Evolutionary conservation across 2,797 vertebrate species (phyloP), one percentile per base, ranked within the genome.

Genomic region (Anisognathus igniventris): DNA sequence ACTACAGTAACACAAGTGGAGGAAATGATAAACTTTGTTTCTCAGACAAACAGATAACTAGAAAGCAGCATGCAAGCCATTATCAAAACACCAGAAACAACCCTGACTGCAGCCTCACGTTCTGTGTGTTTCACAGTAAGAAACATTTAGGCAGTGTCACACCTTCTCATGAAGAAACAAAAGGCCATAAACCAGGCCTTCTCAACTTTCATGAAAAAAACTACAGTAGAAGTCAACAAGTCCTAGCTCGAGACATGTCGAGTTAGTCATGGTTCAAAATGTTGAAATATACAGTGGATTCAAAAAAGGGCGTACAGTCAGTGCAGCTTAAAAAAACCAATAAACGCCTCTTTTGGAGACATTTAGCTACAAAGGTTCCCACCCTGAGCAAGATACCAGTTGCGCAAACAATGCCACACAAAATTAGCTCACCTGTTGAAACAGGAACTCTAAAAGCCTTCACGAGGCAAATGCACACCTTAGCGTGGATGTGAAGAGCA

Each of bases 141-240:
- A 99, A 99, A 99, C 98, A 99, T 99, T 98, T 99, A 99, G 99
- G 99, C 98, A 99, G 98, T 99, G 98, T 99, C 98, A 98, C 98
- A 99, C 98, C 98, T 99, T 99, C 99, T 99, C 99, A 99, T 98
- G 99, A 99, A 98, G 98, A 98, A 98, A 99, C 98, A 98, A 98
- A 97, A 97, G 98, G 98, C 98, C 98, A 87, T 89, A 95, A 92
- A 98, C 92, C 96, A 97, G 98, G 98, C 98, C 98, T 98, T 95
- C 98, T 98, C 98, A 97, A 98, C 98, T 98, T 98, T 98, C 99
- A 99, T 99, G 98, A 99, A 99, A 99, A 98, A 99, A 98, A 97
- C 95, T 96, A 98, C 97, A 97, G 93, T 97, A 98, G 98, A 98
- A 98, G 98, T 99, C 98, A 98, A 98, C 98, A 98, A 98, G 95